phyloP scores from a whole-genome alignment of 2,888 invertebrate species.

The Torymus auratus region DNA sequence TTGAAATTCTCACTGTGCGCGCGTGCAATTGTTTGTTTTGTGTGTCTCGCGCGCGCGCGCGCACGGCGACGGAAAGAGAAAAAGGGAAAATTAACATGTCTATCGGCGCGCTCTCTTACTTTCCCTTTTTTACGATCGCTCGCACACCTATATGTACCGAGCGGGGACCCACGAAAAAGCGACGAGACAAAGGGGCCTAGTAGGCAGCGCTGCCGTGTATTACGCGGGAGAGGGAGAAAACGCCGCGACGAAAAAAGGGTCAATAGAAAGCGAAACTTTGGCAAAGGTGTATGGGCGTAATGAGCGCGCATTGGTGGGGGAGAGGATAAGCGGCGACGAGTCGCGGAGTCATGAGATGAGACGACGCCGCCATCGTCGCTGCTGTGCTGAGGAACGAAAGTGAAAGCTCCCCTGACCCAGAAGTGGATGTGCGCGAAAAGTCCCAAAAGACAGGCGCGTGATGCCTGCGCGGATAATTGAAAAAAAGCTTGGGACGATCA shows the following conservation, averaged over 20 bases:
- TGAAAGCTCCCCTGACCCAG: constrained; percentile 74
- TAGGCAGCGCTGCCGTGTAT: background rate
- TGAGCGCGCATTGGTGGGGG: constrained; percentile 50
- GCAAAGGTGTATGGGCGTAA: constrained; percentile 24
- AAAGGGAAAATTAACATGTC: constrained; percentile 46
- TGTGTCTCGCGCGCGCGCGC: no score
- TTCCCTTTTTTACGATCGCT: constrained; percentile 20
- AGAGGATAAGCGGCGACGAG: constrained; percentile 37
- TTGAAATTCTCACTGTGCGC: constrained; percentile 3
- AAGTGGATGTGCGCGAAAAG: constrained; percentile 65
- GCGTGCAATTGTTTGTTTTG: constrained; percentile 33
- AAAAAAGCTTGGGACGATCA: no score
- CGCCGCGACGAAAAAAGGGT: constrained; percentile 63
- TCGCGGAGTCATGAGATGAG: constrained; percentile 50
- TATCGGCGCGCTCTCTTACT: constrained; percentile 11
- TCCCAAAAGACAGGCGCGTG: constrained; percentile 62
- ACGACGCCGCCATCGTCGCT: constrained; percentile 53
- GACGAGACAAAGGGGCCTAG: constrained; percentile 24
- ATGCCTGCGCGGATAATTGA: no score
- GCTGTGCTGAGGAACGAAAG: constrained; percentile 66
- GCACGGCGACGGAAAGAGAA: background rate
- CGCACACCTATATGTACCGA: background rate
- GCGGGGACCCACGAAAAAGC: constrained; percentile 13
- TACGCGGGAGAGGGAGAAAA: constrained; percentile 15
- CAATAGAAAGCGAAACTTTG: constrained; percentile 68